Conservation (phyloP, 1,140 invertebrate species). For the Drosophila sulfurigaster region DNA sequence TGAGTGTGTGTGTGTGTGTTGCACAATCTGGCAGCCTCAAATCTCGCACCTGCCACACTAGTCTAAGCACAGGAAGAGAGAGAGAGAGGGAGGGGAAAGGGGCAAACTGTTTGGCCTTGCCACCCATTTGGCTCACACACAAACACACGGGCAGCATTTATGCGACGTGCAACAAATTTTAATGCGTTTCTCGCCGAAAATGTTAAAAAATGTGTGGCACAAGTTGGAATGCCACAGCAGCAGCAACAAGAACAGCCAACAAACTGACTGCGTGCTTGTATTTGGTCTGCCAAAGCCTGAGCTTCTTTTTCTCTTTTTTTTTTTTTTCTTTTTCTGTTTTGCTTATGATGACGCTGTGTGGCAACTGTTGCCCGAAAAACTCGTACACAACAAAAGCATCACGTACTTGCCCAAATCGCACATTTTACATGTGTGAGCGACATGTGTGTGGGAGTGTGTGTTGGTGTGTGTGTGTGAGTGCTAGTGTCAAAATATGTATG, state of each 20-base stretch:
- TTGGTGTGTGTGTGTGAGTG: conserved; percentile 16
- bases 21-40: conserved; percentile 40
- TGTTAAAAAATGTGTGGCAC: conserved; percentile 81
- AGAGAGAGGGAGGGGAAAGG: neutral
- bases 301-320: too few species aligned
- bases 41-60: conserved; percentile 15
- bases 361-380: conserved; percentile 76
- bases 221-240: conserved; percentile 73
- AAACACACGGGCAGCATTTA: conserved; percentile 69
- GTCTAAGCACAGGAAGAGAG: too few species aligned
- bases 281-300: conserved; percentile 14
- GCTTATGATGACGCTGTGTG: conserved; percentile 51
- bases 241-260: conserved; percentile 33
- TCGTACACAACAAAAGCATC: conserved; percentile 75
- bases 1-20: conserved; percentile 18
- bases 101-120: conserved; percentile 27
- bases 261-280: conserved; percentile 57
- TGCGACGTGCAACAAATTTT: conserved; percentile 83
- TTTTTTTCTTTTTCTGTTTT: conserved; percentile 12
- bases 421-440: conserved; percentile 53
- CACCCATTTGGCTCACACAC: conserved; percentile 28
- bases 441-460: conserved; percentile 17
- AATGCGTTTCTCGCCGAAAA: conserved; percentile 81
- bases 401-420: conserved; percentile 79
- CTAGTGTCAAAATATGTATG: conserved; percentile 42